These are phyloP conservation scores for Oxyura jamaicensis DNA, from an alignment of 2,113 vertebrate genomes.

Conservation along the genomic window DNA sequence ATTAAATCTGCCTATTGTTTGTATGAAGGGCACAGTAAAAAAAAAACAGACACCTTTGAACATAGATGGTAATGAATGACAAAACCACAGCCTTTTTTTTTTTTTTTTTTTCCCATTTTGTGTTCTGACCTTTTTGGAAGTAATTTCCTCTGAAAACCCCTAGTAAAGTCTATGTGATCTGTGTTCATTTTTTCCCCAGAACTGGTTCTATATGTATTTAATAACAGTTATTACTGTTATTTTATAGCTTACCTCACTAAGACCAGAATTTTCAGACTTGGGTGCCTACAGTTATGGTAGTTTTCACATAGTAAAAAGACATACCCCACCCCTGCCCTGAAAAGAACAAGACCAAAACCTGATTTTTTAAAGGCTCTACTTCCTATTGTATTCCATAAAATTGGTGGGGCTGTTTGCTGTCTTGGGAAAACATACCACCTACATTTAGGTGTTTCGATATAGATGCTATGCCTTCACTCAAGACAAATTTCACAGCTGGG, in stretches of 20 bases:
- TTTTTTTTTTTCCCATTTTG: background rate
- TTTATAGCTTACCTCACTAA: background rate
- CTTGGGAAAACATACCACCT: background rate
- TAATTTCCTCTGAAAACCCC: conserved; percentile 42
- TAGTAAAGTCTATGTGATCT: background rate
- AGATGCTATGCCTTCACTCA: background rate
- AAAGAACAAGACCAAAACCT: no score
- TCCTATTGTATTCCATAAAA: background rate
- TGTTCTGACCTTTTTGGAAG: conserved; percentile 36
- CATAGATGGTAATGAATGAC: conserved; percentile 4
- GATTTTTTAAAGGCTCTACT: background rate
- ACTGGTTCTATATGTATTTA: background rate
- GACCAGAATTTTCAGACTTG: background rate
- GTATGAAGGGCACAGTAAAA: background rate
- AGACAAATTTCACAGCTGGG: background rate
- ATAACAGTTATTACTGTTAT: conserved; percentile 1
- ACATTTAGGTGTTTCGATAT: background rate
- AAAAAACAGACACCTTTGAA: background rate
- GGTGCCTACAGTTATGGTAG: background rate
- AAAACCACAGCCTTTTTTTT: background rate
- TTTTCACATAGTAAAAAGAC: background rate
- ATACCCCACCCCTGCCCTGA: fast-evolving
- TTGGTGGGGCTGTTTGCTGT: background rate
- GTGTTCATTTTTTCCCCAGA: background rate
- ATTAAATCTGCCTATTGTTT: background rate